Evolutionary conservation across 64 coral and sea anemone genomes (phyloP), one percentile per base, ranked within the genome.

Genomic region (Montipora capricornis): DNA sequence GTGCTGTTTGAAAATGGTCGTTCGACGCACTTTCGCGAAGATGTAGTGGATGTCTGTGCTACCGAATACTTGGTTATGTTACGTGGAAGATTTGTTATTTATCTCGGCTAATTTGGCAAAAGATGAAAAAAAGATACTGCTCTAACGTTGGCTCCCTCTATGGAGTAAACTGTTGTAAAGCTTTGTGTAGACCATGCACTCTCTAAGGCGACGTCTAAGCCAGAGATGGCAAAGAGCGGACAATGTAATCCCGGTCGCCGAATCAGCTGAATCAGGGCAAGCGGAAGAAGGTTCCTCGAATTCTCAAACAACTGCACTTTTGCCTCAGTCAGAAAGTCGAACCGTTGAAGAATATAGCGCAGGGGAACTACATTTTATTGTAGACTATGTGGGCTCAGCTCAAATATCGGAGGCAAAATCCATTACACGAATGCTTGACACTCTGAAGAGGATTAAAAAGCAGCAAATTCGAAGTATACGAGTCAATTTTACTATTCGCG

Each of bases 361-460:
- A 1, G 96, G 89, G 76, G 73, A 89, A 44, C 76, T 98, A 26
- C 96, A 98, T 64, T 98, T 98, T 84, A 98, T 98, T 24, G 96
- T 98, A 45, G 96, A 98, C 55, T 98, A 95, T 90, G 91, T 98
- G 7, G 96, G 96, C 37, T 98, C 96, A 3, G 90, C 96, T 11
- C 74, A 92, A 46, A 98, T 98, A 19, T 98, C 96, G 7, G 96
- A 98, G 26, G 96, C 96, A 3, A 90, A 98, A 24, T 98, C 96
- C 2, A 88, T 90, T n/a, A 94, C 94, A 53, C 78, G 95, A 66
- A 90, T 98, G 53, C 62, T 94, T 16, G 96, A 98, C 80, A 98
- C 96, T 26, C 68, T 98, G 20, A 98, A 98, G 69, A 49, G 96
- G 88, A 94, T 98, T 44, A 95, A 98, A 89, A 98, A 98, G 47